Conservation (phyloP, 1,140 invertebrate genomes). For the Aphelenchoides besseyi region DNA sequence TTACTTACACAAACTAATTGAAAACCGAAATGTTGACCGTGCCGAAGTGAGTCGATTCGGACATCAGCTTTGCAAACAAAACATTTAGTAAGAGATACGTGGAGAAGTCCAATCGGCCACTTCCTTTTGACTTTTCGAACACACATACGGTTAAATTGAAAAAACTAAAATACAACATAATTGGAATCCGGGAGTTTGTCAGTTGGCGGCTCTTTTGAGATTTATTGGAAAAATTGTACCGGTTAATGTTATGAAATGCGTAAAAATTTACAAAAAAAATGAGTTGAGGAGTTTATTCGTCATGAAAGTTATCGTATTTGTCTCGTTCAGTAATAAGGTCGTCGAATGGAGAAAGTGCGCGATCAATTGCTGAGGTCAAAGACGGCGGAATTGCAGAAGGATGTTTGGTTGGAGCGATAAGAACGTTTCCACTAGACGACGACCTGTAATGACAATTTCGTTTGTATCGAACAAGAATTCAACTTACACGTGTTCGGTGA, state of each 20-base stretch:
- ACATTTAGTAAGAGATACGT: conserved; percentile 55
- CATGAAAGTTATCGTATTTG: neutral
- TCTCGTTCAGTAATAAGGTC: neutral
- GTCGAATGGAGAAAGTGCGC: no score
- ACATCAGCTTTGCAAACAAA: neutral
- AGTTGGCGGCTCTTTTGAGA: no score
- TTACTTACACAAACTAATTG: conserved; percentile 63
- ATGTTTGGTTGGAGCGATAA: no score
- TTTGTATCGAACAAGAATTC: no score
- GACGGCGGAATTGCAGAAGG: no score
- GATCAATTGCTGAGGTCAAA: no score
- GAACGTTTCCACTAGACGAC: no score
- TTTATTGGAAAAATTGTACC: no score
- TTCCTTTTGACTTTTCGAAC: conserved; percentile 49
- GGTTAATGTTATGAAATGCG: no score
- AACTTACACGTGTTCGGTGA: no score
- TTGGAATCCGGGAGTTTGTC: conserved; percentile 34
- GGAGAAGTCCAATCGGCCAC: conserved; percentile 37
- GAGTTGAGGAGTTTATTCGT: neutral
- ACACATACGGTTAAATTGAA: conserved; percentile 51
- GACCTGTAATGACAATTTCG: no score
- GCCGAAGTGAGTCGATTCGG: conserved; percentile 39
- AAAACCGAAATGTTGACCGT: conserved; percentile 74
- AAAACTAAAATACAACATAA: conserved; percentile 32
- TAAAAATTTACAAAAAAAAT: no score